Conservation (phyloP, 2,797 vertebrate genomes). For the Leptodon cayanensis region DNA sequence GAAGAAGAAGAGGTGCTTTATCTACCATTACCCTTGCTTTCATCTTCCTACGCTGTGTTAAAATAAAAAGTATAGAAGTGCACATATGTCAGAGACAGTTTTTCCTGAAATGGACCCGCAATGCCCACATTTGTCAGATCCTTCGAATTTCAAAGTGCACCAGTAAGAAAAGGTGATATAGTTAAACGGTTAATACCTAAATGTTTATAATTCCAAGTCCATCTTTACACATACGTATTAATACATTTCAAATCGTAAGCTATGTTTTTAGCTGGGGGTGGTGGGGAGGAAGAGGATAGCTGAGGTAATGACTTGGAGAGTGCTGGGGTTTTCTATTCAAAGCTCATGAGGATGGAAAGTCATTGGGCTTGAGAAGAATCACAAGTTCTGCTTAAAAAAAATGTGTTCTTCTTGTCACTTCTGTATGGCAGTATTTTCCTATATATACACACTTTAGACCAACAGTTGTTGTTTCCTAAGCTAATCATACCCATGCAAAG, state of each 20-base stretch:
- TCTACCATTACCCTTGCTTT: not conserved
- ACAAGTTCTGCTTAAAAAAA: not conserved
- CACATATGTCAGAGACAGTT: not conserved
- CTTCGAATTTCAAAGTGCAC: not conserved
- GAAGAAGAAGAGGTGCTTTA: not conserved
- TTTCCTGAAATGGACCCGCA: not conserved
- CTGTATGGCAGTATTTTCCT: not conserved
- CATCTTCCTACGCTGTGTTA: conserved; percentile 15
- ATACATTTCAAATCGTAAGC: not conserved
- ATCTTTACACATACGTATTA: not conserved
- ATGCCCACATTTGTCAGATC: not conserved
- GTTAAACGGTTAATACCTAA: not conserved
- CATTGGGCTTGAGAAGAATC: not conserved
- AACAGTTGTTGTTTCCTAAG: not conserved
- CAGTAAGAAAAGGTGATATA: not conserved
- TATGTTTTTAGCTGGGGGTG: not conserved
- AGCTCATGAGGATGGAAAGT: not conserved
- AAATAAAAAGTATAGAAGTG: not conserved
- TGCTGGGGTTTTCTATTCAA: not conserved
- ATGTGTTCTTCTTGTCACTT: not conserved
- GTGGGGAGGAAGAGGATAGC: not conserved
- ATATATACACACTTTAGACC: not conserved
- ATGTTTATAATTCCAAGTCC: not conserved
- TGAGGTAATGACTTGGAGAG: not conserved
- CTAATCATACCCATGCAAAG: not conserved